phyloP scores from a whole-genome alignment of 2,797 vertebrate species.

The Diceros bicornis region DNA sequence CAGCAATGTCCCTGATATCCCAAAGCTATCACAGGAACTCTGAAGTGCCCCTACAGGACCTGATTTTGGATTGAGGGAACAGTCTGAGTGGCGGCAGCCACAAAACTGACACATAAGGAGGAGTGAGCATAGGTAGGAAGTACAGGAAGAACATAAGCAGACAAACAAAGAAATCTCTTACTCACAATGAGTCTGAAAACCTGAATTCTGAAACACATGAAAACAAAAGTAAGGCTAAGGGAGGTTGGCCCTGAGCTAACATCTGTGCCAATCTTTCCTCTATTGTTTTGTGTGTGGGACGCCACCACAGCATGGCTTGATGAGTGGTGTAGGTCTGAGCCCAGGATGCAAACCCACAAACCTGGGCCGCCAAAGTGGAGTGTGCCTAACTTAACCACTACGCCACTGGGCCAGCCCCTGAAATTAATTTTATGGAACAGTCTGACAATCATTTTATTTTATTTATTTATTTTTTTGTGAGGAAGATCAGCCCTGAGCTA shows the following conservation, averaged over 20 bases:
- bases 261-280: too few relatives aligned
- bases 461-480: too few relatives aligned
- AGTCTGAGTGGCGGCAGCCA: neutral
- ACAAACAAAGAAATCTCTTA: neutral
- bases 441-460: neutral
- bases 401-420: too few relatives aligned
- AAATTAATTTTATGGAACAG: neutral
- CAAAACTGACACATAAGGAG: conserved; percentile 3
- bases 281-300: too few relatives aligned
- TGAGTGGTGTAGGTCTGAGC: too few relatives aligned
- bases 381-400: too few relatives aligned
- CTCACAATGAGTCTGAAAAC: conserved; percentile 2
- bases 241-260: too few relatives aligned
- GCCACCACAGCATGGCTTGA: too few relatives aligned
- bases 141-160: neutral
- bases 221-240: neutral
- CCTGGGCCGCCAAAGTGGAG: too few relatives aligned
- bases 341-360: too few relatives aligned
- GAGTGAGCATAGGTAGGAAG: neutral
- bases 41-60: neutral
- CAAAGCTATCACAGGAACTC: neutral
- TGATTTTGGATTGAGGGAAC: neutral
- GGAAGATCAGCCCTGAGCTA: too few relatives aligned
- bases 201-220: neutral
- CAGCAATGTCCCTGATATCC: neutral